Evolutionary conservation across 2,113 vertebrate genomes (phyloP).

Genomic region (Siniperca chuatsi): DNA sequence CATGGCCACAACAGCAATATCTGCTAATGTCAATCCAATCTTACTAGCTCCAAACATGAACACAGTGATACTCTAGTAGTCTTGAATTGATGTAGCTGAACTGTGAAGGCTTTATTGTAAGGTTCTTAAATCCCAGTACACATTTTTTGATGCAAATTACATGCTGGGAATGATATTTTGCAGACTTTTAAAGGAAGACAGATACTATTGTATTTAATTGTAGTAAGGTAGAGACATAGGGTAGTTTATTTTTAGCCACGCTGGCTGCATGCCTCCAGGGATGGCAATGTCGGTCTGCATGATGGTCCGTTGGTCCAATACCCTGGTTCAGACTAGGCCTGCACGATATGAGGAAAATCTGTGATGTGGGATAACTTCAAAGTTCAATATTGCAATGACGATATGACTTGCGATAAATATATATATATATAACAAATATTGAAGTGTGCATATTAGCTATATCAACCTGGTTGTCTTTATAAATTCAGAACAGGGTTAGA

Average conservation of each 20-base stretch:
- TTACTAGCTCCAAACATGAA: constrained; percentile 52
- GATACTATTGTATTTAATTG: neutral
- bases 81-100: constrained; percentile 18
- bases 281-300: neutral
- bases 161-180: neutral
- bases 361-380: too few species aligned
- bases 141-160: neutral
- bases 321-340: neutral
- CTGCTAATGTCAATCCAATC: constrained; percentile 67
- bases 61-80: constrained; percentile 16
- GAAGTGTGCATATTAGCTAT: too few species aligned
- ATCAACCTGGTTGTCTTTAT: too few species aligned
- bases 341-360: too few species aligned
- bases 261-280: neutral
- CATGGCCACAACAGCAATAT: constrained; percentile 70
- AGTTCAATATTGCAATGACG: too few species aligned
- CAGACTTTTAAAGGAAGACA: neutral
- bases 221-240: neutral
- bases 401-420: too few species aligned
- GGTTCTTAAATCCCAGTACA: neutral
- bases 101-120: constrained; percentile 22
- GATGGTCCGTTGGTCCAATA: neutral
- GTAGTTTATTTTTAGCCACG: neutral
- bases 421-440: too few species aligned
- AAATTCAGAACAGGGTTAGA: too few species aligned